A percentile compares a stretch with the other conserved stretches of the same genome.
Conservation (phyloP, 2,797 vertebrate species). For the Leptodactylus fallax region DNA sequence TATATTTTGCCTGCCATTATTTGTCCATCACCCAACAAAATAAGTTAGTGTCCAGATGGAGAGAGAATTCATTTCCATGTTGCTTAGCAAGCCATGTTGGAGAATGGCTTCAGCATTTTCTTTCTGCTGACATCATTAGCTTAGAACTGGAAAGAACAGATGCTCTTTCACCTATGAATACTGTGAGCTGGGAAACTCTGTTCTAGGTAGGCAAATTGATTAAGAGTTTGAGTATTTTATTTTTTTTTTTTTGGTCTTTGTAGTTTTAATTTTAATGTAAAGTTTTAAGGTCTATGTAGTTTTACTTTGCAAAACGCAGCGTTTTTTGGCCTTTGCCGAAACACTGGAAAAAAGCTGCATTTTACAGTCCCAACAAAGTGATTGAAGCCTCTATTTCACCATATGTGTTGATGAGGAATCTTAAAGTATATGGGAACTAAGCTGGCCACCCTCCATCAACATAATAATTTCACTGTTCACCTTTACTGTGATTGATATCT, state of each 20-base stretch:
- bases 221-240: neutral
- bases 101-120: neutral
- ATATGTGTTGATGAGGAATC: too few relatives aligned
- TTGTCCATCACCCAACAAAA: neutral
- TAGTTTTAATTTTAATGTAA: neutral
- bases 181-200: neutral
- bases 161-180: neutral
- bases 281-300: neutral
- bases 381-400: too few relatives aligned
- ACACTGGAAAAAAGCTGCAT: too few relatives aligned
- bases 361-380: too few relatives aligned
- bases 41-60: neutral
- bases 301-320: too few relatives aligned
- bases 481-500: too few relatives aligned
- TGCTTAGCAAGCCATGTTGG: neutral
- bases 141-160: neutral
- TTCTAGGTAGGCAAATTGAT: neutral
- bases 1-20: neutral
- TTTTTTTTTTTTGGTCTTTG: too few relatives aligned
- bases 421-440: too few relatives aligned
- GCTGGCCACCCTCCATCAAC: too few relatives aligned
- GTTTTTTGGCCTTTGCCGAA: too few relatives aligned
- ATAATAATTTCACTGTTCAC: too few relatives aligned
- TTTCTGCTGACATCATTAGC: conserved; percentile 19
- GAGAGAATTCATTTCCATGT: neutral